Percentiles rank a stretch among this genome's conserved stretches.
phyloP scores from a whole-genome alignment of 2,888 invertebrate genomes.

The Punctoribates punctum region DNA sequence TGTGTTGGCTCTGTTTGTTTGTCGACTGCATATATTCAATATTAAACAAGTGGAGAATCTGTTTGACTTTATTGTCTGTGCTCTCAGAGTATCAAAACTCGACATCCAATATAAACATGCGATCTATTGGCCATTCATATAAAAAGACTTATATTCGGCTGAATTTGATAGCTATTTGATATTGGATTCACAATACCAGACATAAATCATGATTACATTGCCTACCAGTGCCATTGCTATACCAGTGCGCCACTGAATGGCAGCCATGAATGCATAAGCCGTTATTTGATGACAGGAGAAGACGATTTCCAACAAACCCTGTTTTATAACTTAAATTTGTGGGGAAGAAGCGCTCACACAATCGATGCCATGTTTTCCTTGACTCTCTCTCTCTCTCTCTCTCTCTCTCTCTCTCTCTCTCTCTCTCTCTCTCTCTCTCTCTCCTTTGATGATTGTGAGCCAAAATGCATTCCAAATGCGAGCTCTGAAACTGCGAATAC shows the following conservation, averaged over 20 bases:
- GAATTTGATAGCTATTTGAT: conserved; percentile 35
- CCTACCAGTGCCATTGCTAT: not conserved
- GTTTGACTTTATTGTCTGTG: conserved; percentile 30
- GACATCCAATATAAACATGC: conserved; percentile 19
- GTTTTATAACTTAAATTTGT: conserved; percentile 28
- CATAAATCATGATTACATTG: conserved; percentile 37
- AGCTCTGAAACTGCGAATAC: not conserved
- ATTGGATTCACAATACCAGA: conserved; percentile 32
- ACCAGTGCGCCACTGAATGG: not conserved
- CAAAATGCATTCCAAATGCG: conserved; percentile 15
- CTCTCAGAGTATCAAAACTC: conserved; percentile 11
- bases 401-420: too few relatives aligned
- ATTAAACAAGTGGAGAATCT: conserved; percentile 20
- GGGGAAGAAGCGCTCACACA: not conserved
- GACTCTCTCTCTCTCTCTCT: too few relatives aligned
- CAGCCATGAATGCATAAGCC: conserved; percentile 6
- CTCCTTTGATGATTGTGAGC: not conserved
- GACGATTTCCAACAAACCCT: conserved; percentile 9
- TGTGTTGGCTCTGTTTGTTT: not conserved
- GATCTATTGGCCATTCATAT: conserved; percentile 26
- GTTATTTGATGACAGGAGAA: conserved; percentile 28
- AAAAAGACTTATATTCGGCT: conserved; percentile 30
- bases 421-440: not conserved
- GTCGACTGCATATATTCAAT: conserved; percentile 31
- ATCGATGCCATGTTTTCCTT: not conserved